A percentile compares a stretch with the other conserved stretches of the same genome.
phyloP scores from a whole-genome alignment of 2,888 invertebrate species.

The Microplitis manilae region DNA sequence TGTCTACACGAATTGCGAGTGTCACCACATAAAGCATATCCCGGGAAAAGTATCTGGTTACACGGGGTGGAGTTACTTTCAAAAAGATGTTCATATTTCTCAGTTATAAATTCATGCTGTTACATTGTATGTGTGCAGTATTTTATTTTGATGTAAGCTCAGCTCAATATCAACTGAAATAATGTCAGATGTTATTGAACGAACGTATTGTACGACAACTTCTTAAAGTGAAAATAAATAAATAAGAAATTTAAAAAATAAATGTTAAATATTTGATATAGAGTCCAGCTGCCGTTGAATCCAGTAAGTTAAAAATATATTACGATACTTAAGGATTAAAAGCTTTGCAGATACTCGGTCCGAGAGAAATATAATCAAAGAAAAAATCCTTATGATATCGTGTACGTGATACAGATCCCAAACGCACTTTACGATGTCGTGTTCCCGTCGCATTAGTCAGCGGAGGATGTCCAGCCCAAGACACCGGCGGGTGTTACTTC shows the following conservation, averaged over 20 bases:
- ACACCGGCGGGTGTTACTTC: constrained; percentile 45
- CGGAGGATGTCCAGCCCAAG: constrained; percentile 47
- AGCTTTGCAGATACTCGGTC: background rate
- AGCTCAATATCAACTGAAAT: constrained; percentile 6
- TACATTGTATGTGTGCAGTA: background rate
- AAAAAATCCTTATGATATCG: constrained; percentile 28
- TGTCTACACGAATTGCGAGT: constrained; percentile 50
- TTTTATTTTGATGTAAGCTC: background rate
- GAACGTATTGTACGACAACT: too few species aligned
- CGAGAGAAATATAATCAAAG: constrained; percentile 6
- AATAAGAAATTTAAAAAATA: background rate
- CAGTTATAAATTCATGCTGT: constrained; percentile 27
- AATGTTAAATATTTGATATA: constrained; percentile 7
- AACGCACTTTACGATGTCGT: constrained; percentile 59
- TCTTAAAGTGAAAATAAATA: constrained; percentile 3
- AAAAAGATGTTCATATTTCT: constrained; percentile 30
- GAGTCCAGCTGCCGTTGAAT: constrained; percentile 17
- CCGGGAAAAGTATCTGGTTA: constrained; percentile 65
- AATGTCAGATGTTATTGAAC: background rate
- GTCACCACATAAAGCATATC: constrained; percentile 70
- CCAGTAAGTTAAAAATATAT: background rate
- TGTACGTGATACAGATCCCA: constrained; percentile 53
- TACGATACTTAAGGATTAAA: constrained; percentile 10
- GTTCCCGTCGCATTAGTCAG: constrained; percentile 59
- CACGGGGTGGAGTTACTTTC: constrained; percentile 46